Base-by-base conservation (phyloP, 1,140 invertebrate genomes). In the Drosophila subobscura region DNA sequence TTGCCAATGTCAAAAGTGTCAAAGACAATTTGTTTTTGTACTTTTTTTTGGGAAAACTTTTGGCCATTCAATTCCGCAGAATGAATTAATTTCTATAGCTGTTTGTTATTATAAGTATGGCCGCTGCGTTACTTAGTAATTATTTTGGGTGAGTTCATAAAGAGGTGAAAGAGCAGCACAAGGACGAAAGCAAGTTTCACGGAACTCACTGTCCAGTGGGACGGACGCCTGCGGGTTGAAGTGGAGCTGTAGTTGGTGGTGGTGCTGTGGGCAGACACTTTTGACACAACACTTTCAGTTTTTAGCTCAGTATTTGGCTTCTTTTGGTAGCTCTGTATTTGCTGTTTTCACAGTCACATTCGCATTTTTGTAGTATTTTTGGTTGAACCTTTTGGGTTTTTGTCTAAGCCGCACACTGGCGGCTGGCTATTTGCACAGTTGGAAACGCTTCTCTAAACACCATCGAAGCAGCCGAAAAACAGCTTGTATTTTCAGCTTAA, bases 371-470 rank as follows among this genome's bases (percentile, higher is more conserved):
- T 16, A 41, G 51, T n/a, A 8, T 22, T 40, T 49, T 68, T 79
- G 42, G 47, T n/a, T 20, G 64, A 53, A 42, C 47, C 63, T 55
- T 53, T 37, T 23, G 51, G 70, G 16, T 20, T 65, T 79, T 79
- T 76, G 73, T 85, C 81, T 86, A 56, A 70, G 77, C 55, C 54
- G 51, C 16, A 66, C 58, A 60, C 52, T 59, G 54, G 33, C 45
- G 63, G 1, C 16, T 20, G 16, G 53, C 25, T 88, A 40, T 88
- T 89, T 83, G 56, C 71, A 83, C 83, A 86, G 83, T 83, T 86
- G 83, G 73, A 12, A 29, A 51, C 46, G 74, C 64, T 44, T 70
- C 53, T 60, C 33, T 23, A 54, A 67, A 64, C 33, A 56, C 52
- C 33, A 56, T 47, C 12, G 45, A 37, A 33, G 27, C 49, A 67